Evolutionary conservation across 2,888 invertebrate genomes (phyloP).

Genomic region (Netelia inedita): DNA sequence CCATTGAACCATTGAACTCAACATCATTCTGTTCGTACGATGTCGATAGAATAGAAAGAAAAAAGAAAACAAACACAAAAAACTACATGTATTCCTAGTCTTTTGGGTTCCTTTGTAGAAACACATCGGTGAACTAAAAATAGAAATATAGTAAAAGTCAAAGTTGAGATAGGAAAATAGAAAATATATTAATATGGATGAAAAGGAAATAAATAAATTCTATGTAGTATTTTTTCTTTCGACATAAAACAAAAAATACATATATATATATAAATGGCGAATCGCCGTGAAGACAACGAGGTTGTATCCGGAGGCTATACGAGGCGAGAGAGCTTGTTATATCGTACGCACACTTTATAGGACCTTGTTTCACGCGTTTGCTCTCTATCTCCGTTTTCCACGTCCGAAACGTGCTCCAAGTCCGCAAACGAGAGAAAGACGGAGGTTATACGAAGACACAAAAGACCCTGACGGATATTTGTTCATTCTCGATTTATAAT

Average conservation of each 20-base stretch:
- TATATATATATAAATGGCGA: constrained; percentile 1
- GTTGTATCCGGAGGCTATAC: constrained; percentile 52
- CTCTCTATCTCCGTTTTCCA: constrained; percentile 44
- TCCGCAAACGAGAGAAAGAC: not conserved
- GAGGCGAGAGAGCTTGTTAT: constrained; percentile 54
- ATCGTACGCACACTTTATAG: constrained; percentile 58
- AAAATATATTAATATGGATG: too few species aligned
- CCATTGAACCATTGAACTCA: constrained; percentile 2
- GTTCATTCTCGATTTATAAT: constrained; percentile 56
- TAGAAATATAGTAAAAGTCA: too few species aligned
- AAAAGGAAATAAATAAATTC: too few species aligned
- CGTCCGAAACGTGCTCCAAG: constrained; percentile 17
- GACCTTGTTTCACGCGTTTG: constrained; percentile 62
- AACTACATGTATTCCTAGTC: too few species aligned
- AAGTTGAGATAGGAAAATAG: too few species aligned
- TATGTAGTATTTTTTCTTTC: too few species aligned
- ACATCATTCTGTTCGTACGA: constrained; percentile 16
- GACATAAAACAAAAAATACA: not conserved
- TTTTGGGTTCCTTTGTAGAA: too few species aligned
- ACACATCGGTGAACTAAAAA: too few species aligned
- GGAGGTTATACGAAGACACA: not conserved
- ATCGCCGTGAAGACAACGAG: constrained; percentile 47
- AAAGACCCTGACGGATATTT: constrained; percentile 17
- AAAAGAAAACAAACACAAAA: constrained; percentile 8
- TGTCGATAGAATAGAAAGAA: constrained; percentile 7